Conservation (phyloP, 1,140 invertebrate genomes). For the Plodia interpunctella region DNA sequence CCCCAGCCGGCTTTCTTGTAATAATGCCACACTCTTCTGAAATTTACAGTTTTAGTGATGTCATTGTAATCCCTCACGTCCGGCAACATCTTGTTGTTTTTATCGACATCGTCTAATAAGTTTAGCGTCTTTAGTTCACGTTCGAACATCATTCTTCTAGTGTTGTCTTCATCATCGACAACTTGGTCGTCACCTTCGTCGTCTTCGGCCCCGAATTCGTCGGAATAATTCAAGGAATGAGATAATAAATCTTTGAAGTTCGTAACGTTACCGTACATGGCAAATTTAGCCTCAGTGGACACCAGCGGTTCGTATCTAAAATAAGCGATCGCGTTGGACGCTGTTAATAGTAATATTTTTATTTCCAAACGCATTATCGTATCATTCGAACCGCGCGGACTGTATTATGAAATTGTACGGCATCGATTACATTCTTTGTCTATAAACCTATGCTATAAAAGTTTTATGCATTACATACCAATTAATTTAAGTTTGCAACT, state of each 20-base stretch:
- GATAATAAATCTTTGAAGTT: background rate
- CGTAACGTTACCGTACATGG: background rate
- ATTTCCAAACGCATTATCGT: background rate
- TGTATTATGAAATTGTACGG: too few relatives aligned
- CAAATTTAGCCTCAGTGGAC: background rate
- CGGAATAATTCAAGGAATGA: background rate
- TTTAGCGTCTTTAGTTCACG: background rate
- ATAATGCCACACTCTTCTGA: background rate
- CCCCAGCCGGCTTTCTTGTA: constrained; percentile 2
- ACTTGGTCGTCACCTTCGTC: background rate
- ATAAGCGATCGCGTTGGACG: background rate
- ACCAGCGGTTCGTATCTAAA: background rate
- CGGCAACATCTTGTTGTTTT: background rate
- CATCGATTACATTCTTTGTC: too few relatives aligned
- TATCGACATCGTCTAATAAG: background rate
- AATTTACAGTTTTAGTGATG: background rate
- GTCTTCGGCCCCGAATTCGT: background rate
- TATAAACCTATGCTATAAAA: too few relatives aligned
- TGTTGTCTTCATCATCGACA: background rate
- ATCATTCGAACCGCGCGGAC: too few relatives aligned
- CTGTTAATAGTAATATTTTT: background rate
- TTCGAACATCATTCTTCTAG: background rate
- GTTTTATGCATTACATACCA: too few relatives aligned
- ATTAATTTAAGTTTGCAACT: too few relatives aligned
- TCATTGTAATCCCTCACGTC: background rate